Conservation (phyloP, 2,888 invertebrate genomes). For the Eucriotettix oculatus region DNA sequence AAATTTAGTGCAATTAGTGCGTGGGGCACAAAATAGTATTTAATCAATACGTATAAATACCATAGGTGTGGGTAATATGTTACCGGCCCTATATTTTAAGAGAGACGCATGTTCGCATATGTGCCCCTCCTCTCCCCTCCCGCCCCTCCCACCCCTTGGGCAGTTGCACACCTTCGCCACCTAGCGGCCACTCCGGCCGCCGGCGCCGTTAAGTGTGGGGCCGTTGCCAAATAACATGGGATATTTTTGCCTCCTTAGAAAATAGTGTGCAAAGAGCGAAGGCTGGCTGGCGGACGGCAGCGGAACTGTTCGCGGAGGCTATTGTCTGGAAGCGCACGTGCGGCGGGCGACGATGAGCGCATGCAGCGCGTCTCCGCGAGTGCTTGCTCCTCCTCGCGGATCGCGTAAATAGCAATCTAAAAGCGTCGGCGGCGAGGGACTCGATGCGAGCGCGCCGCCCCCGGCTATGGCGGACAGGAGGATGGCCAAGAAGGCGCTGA, state of each 20-base stretch:
- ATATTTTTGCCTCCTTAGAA: slow-evolving; percentile 1
- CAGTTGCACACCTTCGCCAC: background rate
- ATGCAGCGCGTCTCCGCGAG: background rate
- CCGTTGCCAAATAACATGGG: slow-evolving; percentile 1
- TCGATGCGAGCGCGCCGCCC: background rate
- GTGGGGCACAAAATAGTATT: too few relatives aligned
- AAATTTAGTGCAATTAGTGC: too few relatives aligned
- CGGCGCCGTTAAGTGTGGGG: background rate
- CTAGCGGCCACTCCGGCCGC: background rate
- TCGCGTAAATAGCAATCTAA: background rate
- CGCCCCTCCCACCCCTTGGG: background rate
- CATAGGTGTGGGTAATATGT: too few relatives aligned
- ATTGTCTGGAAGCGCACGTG: too few relatives aligned
- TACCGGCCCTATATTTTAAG: too few relatives aligned
- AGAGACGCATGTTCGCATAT: too few relatives aligned
- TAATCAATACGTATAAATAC: too few relatives aligned
- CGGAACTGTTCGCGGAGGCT: too few relatives aligned
- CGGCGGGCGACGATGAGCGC: too few relatives aligned
- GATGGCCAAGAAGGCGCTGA: background rate
- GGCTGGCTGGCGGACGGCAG: background rate
- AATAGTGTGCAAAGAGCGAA: background rate
- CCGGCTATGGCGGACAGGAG: background rate
- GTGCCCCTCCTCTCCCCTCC: background rate
- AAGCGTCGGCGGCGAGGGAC: background rate
- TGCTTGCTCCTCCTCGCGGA: background rate